These are phyloP conservation scores for Dipodomys ordii DNA, from an alignment of 2,113 vertebrate genomes.

Conservation along the genomic window DNA sequence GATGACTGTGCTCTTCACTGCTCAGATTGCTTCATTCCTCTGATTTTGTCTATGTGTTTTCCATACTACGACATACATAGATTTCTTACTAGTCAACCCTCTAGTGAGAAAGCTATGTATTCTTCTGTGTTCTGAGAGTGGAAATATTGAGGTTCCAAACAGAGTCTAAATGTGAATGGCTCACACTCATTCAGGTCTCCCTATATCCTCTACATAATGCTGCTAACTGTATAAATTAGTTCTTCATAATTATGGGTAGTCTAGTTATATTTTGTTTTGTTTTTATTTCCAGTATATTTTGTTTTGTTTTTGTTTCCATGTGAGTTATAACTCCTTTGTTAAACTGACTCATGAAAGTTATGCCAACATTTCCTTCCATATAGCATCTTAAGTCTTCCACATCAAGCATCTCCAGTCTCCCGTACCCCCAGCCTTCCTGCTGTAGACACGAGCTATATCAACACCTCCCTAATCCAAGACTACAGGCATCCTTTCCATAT, in stretches of 20 bases:
- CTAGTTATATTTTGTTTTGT: slow-evolving; percentile 28
- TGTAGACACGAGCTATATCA: slow-evolving; percentile 97
- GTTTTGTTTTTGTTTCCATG: slow-evolving; percentile 11
- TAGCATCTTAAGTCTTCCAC: slow-evolving; percentile 94
- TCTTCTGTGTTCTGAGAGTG: not conserved
- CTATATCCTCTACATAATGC: not conserved
- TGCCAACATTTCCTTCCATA: slow-evolving; percentile 45
- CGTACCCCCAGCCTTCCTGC: slow-evolving; percentile 96
- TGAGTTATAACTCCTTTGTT: not conserved
- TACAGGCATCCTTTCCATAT: slow-evolving; percentile 97
- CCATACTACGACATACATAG: too few species aligned
- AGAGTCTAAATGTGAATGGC: not conserved
- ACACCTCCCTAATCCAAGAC: slow-evolving; percentile 96
- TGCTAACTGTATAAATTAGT: not conserved
- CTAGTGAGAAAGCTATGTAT: too few species aligned
- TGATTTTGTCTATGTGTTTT: not conserved
- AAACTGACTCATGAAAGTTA: slow-evolving; percentile 17
- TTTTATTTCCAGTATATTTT: not conserved
- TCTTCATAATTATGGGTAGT: slow-evolving; percentile 12
- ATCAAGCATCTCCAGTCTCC: slow-evolving; percentile 96
- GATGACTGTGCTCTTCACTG: not conserved
- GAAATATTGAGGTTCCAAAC: not conserved
- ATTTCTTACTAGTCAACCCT: too few species aligned
- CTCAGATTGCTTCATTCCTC: not conserved
- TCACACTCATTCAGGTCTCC: not conserved